Base-by-base conservation (phyloP, 2,113 vertebrate genomes). In the Leptosomus discolor region DNA sequence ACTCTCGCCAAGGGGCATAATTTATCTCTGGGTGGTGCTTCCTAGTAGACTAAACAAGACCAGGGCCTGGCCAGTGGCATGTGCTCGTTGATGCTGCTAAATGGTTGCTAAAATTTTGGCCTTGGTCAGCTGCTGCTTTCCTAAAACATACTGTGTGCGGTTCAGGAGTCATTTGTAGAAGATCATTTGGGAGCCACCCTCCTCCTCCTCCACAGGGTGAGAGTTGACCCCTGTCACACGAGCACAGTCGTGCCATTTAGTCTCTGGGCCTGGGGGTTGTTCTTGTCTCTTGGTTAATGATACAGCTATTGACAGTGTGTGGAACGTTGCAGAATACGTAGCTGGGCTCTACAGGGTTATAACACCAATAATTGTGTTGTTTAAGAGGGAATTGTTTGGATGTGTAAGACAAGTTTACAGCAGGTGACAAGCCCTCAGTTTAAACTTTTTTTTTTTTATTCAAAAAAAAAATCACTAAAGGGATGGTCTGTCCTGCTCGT, bases 231-330 rank as follows among this genome's bases (percentile, higher is more conserved):
- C 46, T 22, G 30, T 26, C 36, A 41, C 37, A 8, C 0, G 3
- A 23, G 48, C 18, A 4, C 43, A 36, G 19, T 5, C 0, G 0
- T 65, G 37, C n/a, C 36, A 3, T 30, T 53, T 48, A 34, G 32
- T 32, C 19, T 50, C 17, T 57, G 67, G 29, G 48, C 18, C 24
- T 19, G 19, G 34, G 37, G 45, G 12, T 39, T 37, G 4, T n/a
- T 60, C 20, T 34, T 24, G 13, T 58, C 15, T 81, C 22, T 81
- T 22, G 4, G 39, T 39, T 69, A 27, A 11, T 41, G 43, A 4
- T 15, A 17, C 0, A 11, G n/a, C 6, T 15, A 11, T 3, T 32
- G 32, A 1, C 4, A 15, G 17, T 4, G 26, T 12, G 0, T 30
- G 57, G 57, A 34, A 23, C 20, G 41, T 24, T 48, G 7, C 34